phyloP scores from a whole-genome alignment of 2,797 vertebrate genomes.

The Lithobates sylvaticus region DNA sequence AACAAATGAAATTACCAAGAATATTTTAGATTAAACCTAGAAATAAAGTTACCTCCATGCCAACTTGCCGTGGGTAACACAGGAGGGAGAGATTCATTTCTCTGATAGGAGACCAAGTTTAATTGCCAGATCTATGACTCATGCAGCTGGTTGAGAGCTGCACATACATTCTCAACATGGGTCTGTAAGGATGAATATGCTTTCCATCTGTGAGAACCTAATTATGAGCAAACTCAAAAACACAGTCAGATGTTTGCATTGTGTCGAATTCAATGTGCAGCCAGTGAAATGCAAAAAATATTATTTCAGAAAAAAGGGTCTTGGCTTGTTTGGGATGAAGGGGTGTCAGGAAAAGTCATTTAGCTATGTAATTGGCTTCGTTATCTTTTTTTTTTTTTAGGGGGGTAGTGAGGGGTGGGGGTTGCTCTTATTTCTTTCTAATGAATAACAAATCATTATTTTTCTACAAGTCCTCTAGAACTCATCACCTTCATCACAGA shows the following conservation, averaged over 20 bases:
- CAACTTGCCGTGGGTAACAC: constrained; percentile 49
- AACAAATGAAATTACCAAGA: constrained; percentile 27
- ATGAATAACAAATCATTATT: constrained; percentile 58
- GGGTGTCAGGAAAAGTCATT: constrained; percentile 34
- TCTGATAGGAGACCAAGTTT: constrained; percentile 56
- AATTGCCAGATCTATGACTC: constrained; percentile 62
- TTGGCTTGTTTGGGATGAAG: constrained; percentile 39
- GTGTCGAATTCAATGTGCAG: constrained; percentile 55
- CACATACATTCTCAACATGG: constrained; percentile 60
- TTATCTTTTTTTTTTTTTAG: background rate
- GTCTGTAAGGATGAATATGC: constrained; percentile 61
- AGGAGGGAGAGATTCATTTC: constrained; percentile 50
- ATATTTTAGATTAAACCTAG: constrained; percentile 41
- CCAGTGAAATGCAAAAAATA: constrained; percentile 42
- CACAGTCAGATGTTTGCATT: constrained; percentile 63
- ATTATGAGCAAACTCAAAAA: constrained; percentile 61
- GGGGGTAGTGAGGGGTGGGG: too few species aligned
- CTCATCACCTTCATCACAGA: constrained; percentile 48
- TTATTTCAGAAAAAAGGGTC: constrained; percentile 47
- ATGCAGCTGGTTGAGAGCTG: constrained; percentile 55
- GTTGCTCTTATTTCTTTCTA: constrained; percentile 31
- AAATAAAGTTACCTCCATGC: constrained; percentile 37
- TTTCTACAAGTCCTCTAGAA: constrained; percentile 31
- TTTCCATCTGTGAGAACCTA: constrained; percentile 62
- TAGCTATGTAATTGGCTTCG: constrained; percentile 46